Percentiles rank a stretch among this genome's conserved stretches.
phyloP scores from a whole-genome alignment of 2,797 vertebrate genomes.

The Gastrophryne carolinensis region DNA sequence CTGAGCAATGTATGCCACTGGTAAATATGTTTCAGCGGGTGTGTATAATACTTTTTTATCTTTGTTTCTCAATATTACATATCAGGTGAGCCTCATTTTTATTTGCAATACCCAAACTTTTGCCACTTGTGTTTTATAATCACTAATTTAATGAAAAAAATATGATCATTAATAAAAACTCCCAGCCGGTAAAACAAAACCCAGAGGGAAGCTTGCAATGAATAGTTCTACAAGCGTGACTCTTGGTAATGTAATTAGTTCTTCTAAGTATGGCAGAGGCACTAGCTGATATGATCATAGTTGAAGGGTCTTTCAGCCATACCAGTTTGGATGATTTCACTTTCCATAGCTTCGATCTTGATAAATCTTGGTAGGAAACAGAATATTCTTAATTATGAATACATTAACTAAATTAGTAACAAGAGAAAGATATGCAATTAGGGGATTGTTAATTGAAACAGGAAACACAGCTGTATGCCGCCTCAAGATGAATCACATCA shows the following conservation, averaged over 20 bases:
- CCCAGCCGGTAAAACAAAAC: constrained; percentile 53
- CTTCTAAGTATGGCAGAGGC: constrained; percentile 56
- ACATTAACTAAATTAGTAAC: constrained; percentile 80
- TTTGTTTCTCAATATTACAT: too few relatives aligned
- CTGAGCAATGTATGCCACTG: too few relatives aligned
- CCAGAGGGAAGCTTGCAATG: constrained; percentile 57
- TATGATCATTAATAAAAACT: constrained; percentile 51
- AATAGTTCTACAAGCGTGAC: constrained; percentile 49
- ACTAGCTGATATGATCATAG: constrained; percentile 66
- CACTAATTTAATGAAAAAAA: constrained; percentile 27
- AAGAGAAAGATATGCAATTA: constrained; percentile 78
- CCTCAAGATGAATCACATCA: constrained; percentile 74
- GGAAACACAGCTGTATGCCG: constrained; percentile 78
- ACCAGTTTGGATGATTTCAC: constrained; percentile 61
- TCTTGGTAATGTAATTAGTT: constrained; percentile 57
- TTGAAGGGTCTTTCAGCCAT: constrained; percentile 61
- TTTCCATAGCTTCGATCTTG: constrained; percentile 64
- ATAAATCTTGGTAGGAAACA: constrained; percentile 73
- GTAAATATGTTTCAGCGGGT: too few relatives aligned
- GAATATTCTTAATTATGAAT: constrained; percentile 81
- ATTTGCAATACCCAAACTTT: too few relatives aligned
- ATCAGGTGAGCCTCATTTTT: too few relatives aligned
- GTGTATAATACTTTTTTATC: too few relatives aligned
- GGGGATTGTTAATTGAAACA: constrained; percentile 75
- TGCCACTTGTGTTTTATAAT: constrained; percentile 24